These are phyloP conservation scores for Archocentrus centrarchus DNA, from an alignment of 2,113 vertebrate genomes.

Conservation along the genomic window DNA sequence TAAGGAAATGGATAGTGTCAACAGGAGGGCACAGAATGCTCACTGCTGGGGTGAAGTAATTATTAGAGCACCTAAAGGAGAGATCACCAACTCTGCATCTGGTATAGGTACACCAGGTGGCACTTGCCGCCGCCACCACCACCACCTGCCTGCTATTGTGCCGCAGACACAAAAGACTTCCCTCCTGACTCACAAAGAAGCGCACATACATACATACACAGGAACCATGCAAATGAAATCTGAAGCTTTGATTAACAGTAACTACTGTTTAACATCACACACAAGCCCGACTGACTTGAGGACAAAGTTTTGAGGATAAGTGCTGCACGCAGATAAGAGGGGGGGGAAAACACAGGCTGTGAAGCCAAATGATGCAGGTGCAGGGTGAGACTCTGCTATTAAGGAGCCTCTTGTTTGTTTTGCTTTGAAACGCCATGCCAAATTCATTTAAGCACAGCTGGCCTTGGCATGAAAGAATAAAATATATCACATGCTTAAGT, in stretches of 20 bases:
- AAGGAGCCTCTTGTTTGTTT: constrained; percentile 7
- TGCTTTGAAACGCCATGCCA: not conserved
- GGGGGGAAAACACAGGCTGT: not conserved
- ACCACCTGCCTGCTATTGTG: constrained; percentile 73
- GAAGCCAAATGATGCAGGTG: constrained; percentile 29
- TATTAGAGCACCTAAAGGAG: constrained; percentile 31
- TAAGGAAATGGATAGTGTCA: constrained; percentile 13
- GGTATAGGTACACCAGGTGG: constrained; percentile 71
- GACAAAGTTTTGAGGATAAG: not conserved
- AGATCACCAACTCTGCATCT: constrained; percentile 35
- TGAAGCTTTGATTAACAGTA: constrained; percentile 60
- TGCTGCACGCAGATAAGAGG: not conserved
- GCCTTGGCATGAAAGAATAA: not conserved
- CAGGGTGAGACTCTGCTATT: not conserved
- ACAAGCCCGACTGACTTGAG: not conserved
- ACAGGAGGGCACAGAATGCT: constrained; percentile 4
- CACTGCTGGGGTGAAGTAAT: constrained; percentile 9
- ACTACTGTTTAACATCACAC: constrained; percentile 27
- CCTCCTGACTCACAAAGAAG: constrained; percentile 2
- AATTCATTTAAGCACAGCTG: not conserved
- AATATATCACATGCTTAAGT: not conserved
- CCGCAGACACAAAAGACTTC: constrained; percentile 54
- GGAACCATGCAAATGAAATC: constrained; percentile 31
- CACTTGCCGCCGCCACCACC: not conserved
- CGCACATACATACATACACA: constrained; percentile 11